These are phyloP conservation scores for Sinocyclocheilus grahami DNA, from an alignment of 2,113 vertebrate species.

Conservation along the genomic window DNA sequence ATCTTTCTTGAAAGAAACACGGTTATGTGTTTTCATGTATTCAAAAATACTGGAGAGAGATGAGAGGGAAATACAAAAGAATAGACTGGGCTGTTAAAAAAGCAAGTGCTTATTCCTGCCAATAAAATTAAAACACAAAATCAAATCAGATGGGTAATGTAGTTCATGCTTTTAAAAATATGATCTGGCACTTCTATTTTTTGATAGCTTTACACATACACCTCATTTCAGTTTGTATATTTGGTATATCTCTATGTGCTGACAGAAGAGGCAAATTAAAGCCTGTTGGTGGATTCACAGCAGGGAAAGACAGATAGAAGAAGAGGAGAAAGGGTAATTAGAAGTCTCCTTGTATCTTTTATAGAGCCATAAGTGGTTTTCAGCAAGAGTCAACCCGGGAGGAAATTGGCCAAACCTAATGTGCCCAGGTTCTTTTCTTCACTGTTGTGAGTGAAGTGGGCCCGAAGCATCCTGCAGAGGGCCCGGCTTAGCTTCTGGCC, in stretches of 20 bases:
- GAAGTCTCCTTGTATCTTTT: slow-evolving; percentile 62
- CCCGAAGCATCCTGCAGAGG: slow-evolving; percentile 37
- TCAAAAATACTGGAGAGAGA: slow-evolving; percentile 38
- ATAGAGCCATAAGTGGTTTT: slow-evolving; percentile 62
- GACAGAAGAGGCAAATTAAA: slow-evolving; percentile 59
- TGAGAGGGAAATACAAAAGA: slow-evolving; percentile 37
- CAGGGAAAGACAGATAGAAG: slow-evolving; percentile 31
- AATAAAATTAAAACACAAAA: slow-evolving; percentile 27
- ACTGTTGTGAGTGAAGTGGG: slow-evolving; percentile 16
- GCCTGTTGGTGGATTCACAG: slow-evolving; percentile 37
- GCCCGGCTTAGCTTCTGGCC: slow-evolving; percentile 22
- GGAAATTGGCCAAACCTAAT: slow-evolving; percentile 56
- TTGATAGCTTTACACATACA: not conserved
- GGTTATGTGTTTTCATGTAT: slow-evolving; percentile 15
- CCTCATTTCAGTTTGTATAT: slow-evolving; percentile 1
- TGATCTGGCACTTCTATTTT: not conserved
- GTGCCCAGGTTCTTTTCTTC: slow-evolving; percentile 44
- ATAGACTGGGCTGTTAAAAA: slow-evolving; percentile 21
- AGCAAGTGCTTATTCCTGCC: slow-evolving; percentile 10
- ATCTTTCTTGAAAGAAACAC: slow-evolving; percentile 7
- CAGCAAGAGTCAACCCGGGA: slow-evolving; percentile 51
- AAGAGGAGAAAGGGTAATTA: slow-evolving; percentile 57
- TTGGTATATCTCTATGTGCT: not conserved
- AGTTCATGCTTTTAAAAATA: not conserved
- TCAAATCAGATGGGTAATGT: slow-evolving; percentile 30